Conservation (phyloP, 1,140 invertebrate species). For the Archivesica marissinica region DNA sequence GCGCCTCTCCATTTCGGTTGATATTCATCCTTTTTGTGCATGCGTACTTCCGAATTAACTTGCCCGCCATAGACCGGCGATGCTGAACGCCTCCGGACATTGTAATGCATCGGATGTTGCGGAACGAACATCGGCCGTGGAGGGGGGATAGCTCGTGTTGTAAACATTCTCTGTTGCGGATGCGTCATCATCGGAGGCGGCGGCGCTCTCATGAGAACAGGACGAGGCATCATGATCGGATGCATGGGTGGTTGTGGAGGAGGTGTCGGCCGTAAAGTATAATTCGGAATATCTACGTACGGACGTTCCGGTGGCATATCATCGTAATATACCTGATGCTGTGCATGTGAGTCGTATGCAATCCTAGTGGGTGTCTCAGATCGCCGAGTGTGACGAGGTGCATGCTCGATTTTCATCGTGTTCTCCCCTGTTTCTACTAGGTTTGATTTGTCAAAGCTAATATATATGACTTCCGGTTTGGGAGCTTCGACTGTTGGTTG, state of each 20-base stretch:
- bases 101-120: neutral
- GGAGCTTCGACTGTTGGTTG: neutral
- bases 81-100: conserved; percentile 2
- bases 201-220: neutral
- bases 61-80: conserved; percentile 5
- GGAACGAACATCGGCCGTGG: neutral
- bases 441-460: conserved; percentile 44
- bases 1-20: conserved; percentile 31
- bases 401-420: neutral
- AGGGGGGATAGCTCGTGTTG: conserved; percentile 12
- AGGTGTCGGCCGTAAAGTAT: neutral
- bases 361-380: neutral
- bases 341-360: neutral
- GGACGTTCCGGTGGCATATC: neutral
- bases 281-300: neutral
- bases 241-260: conserved; percentile 22
- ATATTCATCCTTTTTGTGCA: neutral
- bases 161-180: conserved; percentile 27
- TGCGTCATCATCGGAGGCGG: neutral
- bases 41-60: neutral
- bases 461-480: conserved; percentile 18
- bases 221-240: neutral
- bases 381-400: neutral
- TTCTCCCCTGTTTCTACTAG: conserved; percentile 23
- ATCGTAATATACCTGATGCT: neutral